phyloP scores from a whole-genome alignment of 2,113 vertebrate species.

The Archilochus colubris region DNA sequence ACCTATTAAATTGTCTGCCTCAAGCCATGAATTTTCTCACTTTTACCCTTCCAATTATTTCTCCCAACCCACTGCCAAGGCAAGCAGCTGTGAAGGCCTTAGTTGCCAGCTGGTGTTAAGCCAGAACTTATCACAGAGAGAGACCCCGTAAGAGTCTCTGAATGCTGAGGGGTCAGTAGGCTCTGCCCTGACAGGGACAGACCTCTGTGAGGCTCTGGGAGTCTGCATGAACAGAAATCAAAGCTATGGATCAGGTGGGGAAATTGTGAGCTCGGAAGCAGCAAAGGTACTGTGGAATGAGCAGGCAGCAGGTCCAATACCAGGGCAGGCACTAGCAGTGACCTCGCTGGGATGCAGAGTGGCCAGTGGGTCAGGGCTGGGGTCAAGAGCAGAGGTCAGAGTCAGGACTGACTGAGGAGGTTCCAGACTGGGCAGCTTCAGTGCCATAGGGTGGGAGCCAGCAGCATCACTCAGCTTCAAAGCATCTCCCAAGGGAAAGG shows the following conservation, averaged over 20 bases:
- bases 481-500: not conserved
- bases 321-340: fast-evolving
- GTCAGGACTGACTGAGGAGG: fast-evolving
- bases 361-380: not conserved
- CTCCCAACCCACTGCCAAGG: fast-evolving
- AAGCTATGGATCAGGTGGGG: not conserved
- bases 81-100: fast-evolving
- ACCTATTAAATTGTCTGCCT: not conserved
- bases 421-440: fast-evolving
- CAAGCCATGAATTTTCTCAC: not conserved
- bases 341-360: not conserved
- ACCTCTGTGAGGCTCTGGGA: not conserved
- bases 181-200: not conserved
- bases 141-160: not conserved
- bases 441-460: fast-evolving
- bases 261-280: not conserved
- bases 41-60: not conserved
- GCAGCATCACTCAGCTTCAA: not conserved
- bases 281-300: fast-evolving
- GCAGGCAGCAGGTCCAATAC: not conserved
- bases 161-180: not conserved
- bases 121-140: not conserved
- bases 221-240: not conserved
- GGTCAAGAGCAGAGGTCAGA: not conserved
- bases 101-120: not conserved